Base-by-base conservation (phyloP, 2,888 invertebrate species). In the Macrophya annulata region DNA sequence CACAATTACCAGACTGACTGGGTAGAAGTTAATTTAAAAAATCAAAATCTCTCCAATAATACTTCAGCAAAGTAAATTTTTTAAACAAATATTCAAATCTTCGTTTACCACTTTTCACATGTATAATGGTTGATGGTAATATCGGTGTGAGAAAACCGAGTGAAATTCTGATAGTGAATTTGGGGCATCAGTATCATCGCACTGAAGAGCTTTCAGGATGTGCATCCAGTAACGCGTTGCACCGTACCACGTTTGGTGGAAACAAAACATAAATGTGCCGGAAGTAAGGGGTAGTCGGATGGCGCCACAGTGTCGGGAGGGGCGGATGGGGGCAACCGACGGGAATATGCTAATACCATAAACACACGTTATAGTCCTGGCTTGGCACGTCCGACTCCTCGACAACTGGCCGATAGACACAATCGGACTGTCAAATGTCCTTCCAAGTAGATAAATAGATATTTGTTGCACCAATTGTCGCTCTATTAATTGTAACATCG, bases 251-350 rank as follows among this genome's bases (percentile, higher is more conserved):
- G 89, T 87, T 89, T 89, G 88, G 89, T 90, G 90, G 90, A 91
- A 91, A 91, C 91, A 91, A 91, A 92, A 90, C 90, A 91, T 90
- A 91, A 92, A 92, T 92, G 92, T 91, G 90, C 89, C 90, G 92
- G 92, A 92, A 92, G 89, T 90, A 91, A 92, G 90, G 90, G 91
- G 88, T 86, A 88, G 89, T 89, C 88, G 89, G 88, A 89, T 89
- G 92, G 91, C 92, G 92, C 92, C 92, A 88, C 88, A 85, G 87
- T 86, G 91, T 89, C 91, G 91, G 65, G 62, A 81, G 81, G 59
- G 62, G 62, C 45, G 68, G 43, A 48, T 48, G 83, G 83, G 71
- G 83, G 68, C 21, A 68, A 87, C 87, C 88, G 86, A 88, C 86
- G 86, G 88, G 88, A 89, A 91, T 91, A 91, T 91, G 90, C 90